Evolutionary conservation across 2,113 vertebrate genomes (phyloP), one percentile per base, ranked within the genome.

Genomic region (Colossoma macropomum): DNA sequence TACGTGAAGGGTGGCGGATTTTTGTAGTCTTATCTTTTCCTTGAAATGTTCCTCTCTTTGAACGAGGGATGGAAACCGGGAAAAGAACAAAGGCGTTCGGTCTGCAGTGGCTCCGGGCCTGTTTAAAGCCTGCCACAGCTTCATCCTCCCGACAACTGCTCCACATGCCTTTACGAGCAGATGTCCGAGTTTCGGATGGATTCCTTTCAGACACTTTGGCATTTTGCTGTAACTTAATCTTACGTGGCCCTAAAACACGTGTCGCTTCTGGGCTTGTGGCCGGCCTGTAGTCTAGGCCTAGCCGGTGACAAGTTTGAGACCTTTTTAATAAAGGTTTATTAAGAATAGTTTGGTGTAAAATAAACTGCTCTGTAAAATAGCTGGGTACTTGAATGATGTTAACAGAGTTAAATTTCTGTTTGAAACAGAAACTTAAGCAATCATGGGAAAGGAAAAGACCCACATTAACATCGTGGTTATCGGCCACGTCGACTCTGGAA

Each of bases 381-480:
- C n/a, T n/a, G n/a, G n/a, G n/a, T n/a, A n/a, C n/a, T n/a, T n/a
- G n/a, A 1, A 45, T 1, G 10, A 9, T 45, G 10, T 45, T 45
- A 1, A 45, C 41, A 1, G 41, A 11, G 4, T 9, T 4, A 8
- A 1, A 34, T 0, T 0, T 7, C 5, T 38, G 8, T 54, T 27
- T 32, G 34, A 19, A 0, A 34, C 59, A 93, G 93, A 92, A 94
- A 93, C 87, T 85, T 70, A 87, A 88, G 70, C 72, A 87, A 94
- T 87, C 89, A 95, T 95, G 94, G 93, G 85, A 92, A 95, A 95
- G 92, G 95, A 95, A 92, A 95, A 95, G 90, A 86, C 8, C 88
- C 94, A 95, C 92, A 95, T 95, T 78, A 95, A 95, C 93, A 95
- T 95, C 93, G 95, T 95, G 93, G 94, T 95, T 88, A 95, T 95